phyloP scores from a whole-genome alignment of 2,888 invertebrate species.

The Anoncus sp. region DNA sequence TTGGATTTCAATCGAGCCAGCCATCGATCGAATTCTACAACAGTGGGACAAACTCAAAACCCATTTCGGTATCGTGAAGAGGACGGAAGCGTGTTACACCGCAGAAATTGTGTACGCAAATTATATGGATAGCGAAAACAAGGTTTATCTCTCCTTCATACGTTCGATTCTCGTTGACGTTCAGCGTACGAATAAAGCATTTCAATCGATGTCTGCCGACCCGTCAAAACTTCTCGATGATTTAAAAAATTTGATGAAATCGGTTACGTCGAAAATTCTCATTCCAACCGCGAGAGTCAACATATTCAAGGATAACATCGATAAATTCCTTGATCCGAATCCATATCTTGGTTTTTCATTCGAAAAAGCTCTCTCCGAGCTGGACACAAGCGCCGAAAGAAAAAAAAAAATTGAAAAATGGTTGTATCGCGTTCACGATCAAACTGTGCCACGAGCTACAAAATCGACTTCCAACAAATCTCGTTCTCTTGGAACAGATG shows the following conservation, averaged over 20 bases:
- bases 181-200: background rate
- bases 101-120: constrained; percentile 1
- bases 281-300: no score
- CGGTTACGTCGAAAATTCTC: no score
- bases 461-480: constrained; percentile 46
- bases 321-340: constrained; percentile 40
- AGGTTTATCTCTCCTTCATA: constrained; percentile 1
- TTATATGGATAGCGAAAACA: background rate
- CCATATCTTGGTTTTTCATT: constrained; percentile 51
- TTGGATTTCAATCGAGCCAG: constrained; percentile 74
- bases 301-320: no score
- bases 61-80: constrained; percentile 52
- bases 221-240: no score
- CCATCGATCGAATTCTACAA: constrained; percentile 68
- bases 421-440: constrained; percentile 45
- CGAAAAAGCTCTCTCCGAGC: constrained; percentile 42
- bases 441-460: constrained; percentile 46
- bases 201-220: constrained; percentile 3
- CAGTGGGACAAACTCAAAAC: constrained; percentile 73
- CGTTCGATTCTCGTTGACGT: constrained; percentile 6
- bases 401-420: background rate
- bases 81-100: background rate
- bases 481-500: constrained; percentile 38
- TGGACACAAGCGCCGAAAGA: constrained; percentile 4
- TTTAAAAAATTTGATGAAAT: no score